phyloP scores from a whole-genome alignment of 2,797 vertebrate genomes.

The Threskiornis aethiopicus region DNA sequence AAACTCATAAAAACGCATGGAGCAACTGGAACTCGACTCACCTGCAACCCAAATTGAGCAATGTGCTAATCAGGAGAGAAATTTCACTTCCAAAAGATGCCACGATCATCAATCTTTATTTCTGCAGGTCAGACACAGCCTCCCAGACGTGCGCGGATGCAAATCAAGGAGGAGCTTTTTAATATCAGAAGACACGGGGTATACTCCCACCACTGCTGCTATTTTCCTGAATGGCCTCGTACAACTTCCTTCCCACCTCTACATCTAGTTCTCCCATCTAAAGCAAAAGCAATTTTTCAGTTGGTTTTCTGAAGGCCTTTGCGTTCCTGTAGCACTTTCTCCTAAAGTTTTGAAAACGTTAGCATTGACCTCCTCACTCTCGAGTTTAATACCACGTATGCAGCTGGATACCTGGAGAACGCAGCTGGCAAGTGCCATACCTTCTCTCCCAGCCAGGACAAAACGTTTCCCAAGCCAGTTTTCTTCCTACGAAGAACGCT shows the following conservation, averaged over 20 bases:
- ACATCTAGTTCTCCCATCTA: neutral
- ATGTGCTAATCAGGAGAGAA: neutral
- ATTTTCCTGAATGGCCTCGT: neutral
- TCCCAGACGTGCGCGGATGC: neutral
- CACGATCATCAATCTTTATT: neutral
- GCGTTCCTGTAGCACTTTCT: neutral
- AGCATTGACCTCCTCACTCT: neutral
- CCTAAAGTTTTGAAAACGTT: neutral
- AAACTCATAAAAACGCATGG: neutral
- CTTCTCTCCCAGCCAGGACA: neutral
- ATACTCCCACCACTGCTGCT: neutral
- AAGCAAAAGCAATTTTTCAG: neutral
- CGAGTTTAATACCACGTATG: neutral
- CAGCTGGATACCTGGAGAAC: neutral
- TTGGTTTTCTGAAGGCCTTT: neutral
- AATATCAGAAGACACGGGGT: neutral
- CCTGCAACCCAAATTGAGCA: neutral
- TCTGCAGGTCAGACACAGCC: neutral
- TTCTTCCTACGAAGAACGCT: neutral
- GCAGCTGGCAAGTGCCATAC: neutral
- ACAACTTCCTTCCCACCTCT: neutral
- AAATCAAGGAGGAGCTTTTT: neutral
- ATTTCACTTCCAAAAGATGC: neutral
- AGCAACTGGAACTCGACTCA: neutral
- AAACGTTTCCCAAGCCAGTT: neutral